Evolutionary conservation across 2,113 vertebrate species (phyloP), one percentile per base, ranked within the genome.

Genomic region (Austrofundulus limnaeus): DNA sequence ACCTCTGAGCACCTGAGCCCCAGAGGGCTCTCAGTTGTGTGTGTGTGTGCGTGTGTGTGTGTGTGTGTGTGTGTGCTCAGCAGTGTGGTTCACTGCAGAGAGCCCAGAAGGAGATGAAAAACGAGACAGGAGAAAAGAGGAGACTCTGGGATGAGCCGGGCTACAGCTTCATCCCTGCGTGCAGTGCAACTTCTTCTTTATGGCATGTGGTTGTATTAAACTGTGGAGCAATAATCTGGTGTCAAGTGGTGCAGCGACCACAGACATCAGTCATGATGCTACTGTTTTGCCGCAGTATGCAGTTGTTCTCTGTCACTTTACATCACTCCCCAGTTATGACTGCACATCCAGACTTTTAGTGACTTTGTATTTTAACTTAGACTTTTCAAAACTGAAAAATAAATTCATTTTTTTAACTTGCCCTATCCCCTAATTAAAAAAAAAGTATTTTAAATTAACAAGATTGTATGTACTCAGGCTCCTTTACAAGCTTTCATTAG

Each of bases 151-250:
- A 54, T 60, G 73, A 77, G 77, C 52, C 3, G 48, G 49, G 53
- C 64, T 60, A 54, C 59, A 8, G 24, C 58, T 46, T 74, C 76
- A 41, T 75, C 72, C 67, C 80, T 37, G 69, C 59, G 64, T 85
- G 80, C 75, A 20, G 57, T 63, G 76, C 55, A 85, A 82, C 66
- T 85, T 77, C 59, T 90, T 75, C 80, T 90, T 90, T 88, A 90
- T 87, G 84, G 88, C 82, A 87, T 86, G 86, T 82, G 85, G 80
- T 77, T 81, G 78, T 80, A 86, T 89, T 85, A 85, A 83, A 87
- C 84, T 55, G 51, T 81, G 62, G 72, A 78, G 85, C 78, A 87
- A 91, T 91, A 89, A 88, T 89, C 83, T 87, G 83, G 83, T 87
- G 88, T 89, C 86, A 88, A 89, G 82, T 81, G 80, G 87, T 66